A percentile compares a stretch with the other conserved stretches of the same genome.
Conservation (phyloP, 35 echinoderm and acorn worm genomes). For the Apostichopus californicus region DNA sequence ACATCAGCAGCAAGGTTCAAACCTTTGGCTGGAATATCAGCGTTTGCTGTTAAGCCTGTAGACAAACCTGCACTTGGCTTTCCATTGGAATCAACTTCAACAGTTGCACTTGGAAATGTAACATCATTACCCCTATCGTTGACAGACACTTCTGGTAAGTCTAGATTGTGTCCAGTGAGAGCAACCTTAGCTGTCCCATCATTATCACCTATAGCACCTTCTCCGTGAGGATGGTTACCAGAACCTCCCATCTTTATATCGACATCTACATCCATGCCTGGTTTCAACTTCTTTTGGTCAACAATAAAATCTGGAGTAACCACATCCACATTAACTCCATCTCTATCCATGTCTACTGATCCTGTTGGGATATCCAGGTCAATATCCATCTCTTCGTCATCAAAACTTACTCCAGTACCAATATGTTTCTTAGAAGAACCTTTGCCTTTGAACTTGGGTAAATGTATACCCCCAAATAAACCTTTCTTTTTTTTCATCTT, state of each 20-base stretch:
- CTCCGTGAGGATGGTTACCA: neutral
- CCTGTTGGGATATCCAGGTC: neutral
- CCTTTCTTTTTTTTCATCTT: constrained; percentile 40
- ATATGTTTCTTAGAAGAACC: neutral
- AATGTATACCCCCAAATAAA: constrained; percentile 30
- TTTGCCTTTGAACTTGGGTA: constrained; percentile 37
- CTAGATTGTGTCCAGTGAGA: neutral
- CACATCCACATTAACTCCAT: neutral
- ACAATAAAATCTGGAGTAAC: neutral
- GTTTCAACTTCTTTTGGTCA: constrained; percentile 10
- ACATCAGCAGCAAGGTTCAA: neutral
- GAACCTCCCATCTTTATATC: neutral
- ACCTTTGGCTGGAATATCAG: constrained; percentile 1
- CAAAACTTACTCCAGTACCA: neutral
- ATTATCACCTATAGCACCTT: neutral
- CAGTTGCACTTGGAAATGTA: neutral
- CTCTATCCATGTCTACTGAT: neutral
- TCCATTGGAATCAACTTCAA: neutral
- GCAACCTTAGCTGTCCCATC: neutral
- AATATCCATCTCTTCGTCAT: neutral
- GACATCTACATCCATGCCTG: neutral
- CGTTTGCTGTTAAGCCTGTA: neutral
- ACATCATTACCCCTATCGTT: neutral
- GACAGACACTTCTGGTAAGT: neutral
- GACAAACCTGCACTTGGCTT: neutral